These are phyloP conservation scores for Xestia c-nigrum DNA, from an alignment of 2,888 invertebrate species.

Conservation along the genomic window DNA sequence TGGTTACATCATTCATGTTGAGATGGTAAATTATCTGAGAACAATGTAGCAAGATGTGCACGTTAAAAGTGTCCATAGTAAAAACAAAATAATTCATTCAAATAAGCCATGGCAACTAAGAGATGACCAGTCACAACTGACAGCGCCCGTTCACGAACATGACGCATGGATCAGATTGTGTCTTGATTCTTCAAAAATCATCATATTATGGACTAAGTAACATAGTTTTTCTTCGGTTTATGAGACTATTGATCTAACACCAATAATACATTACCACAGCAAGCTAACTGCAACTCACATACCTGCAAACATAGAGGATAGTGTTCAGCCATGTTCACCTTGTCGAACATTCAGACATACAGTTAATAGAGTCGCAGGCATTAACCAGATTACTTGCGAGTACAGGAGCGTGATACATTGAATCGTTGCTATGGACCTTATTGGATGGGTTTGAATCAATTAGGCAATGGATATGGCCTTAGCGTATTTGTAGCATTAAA, in stretches of 20 bases:
- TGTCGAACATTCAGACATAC: constrained; percentile 38
- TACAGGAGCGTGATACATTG: constrained; percentile 19
- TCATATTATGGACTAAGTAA: background rate
- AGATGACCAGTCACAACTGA: too few species aligned
- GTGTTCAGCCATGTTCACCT: constrained; percentile 22
- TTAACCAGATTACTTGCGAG: constrained; percentile 44
- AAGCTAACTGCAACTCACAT: background rate
- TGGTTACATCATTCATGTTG: too few species aligned
- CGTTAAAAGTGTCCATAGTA: too few species aligned
- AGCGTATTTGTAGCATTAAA: background rate
- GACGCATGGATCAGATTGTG: too few species aligned
- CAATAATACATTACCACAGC: background rate
- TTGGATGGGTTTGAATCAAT: constrained; percentile 7
- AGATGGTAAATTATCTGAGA: too few species aligned
- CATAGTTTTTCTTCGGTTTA: background rate
- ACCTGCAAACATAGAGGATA: constrained; percentile 12
- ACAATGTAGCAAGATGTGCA: too few species aligned
- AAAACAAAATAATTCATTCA: too few species aligned
- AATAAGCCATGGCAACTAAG: too few species aligned
- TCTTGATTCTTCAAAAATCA: background rate
- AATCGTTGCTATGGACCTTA: background rate
- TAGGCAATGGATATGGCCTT: background rate
- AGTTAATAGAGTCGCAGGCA: constrained; percentile 26
- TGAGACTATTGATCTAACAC: background rate
- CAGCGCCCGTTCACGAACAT: too few species aligned